These are phyloP conservation scores for Geococcyx californianus DNA, from an alignment of 2,113 vertebrate genomes.

Conservation along the genomic window DNA sequence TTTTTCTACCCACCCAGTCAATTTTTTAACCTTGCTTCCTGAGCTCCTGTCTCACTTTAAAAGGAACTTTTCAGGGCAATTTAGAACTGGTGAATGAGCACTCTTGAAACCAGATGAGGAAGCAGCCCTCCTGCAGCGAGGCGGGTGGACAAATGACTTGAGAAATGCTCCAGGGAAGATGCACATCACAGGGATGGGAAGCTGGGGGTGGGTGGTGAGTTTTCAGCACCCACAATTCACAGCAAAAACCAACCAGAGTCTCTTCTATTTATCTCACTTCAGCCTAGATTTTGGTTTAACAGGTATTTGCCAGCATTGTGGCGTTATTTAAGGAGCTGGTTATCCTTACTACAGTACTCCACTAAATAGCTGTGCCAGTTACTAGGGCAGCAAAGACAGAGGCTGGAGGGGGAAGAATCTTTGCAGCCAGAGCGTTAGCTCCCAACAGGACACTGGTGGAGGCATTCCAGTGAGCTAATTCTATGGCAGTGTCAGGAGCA, in stretches of 20 bases:
- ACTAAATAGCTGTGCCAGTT: not conserved
- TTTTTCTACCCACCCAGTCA: not conserved
- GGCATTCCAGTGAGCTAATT: slow-evolving; percentile 33
- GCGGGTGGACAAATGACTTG: slow-evolving; percentile 8
- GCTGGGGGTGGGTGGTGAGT: not conserved
- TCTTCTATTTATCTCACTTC: not conserved
- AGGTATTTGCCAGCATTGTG: not conserved
- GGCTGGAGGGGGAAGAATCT: not conserved
- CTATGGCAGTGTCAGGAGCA: slow-evolving; percentile 14
- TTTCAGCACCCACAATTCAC: not conserved
- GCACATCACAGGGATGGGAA: not conserved
- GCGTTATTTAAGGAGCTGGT: not conserved
- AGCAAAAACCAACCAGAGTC: not conserved
- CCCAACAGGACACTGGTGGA: slow-evolving; percentile 8
- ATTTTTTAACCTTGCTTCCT: not conserved
- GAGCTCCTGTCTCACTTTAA: not conserved
- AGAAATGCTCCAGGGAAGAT: slow-evolving; percentile 15
- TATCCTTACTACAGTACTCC: not conserved
- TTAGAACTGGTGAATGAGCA: slow-evolving; percentile 10
- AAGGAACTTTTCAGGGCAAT: not conserved
- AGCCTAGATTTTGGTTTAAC: not conserved
- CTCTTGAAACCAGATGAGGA: not conserved
- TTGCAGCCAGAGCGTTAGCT: not conserved
- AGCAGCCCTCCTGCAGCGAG: not conserved
- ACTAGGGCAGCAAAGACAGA: not conserved